These are phyloP conservation scores for Schizopygopsis malacanthus DNA, from an alignment of 2,797 vertebrate species.

Conservation along the genomic window DNA sequence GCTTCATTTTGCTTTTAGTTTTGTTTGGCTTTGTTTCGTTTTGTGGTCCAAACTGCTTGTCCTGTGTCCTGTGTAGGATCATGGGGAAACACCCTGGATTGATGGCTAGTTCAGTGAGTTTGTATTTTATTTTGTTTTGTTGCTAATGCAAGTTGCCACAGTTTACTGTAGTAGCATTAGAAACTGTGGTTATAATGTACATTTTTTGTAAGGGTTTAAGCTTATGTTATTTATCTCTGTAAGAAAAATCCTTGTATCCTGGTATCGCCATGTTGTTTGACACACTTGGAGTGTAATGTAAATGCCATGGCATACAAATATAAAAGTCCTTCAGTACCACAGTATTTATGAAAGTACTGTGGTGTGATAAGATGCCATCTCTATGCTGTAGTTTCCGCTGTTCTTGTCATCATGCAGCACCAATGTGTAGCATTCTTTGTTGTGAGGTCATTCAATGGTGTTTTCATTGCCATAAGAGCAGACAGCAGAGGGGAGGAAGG, in stretches of 20 bases:
- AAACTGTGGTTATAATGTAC: neutral
- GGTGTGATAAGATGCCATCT: neutral
- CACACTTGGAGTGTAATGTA: neutral
- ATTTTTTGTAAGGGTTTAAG: neutral
- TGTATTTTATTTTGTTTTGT: neutral
- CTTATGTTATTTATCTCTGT: neutral
- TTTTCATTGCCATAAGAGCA: slow-evolving; percentile 18
- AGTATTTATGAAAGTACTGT: neutral
- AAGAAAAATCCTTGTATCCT: neutral
- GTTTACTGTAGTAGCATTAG: neutral
- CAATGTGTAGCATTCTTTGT: neutral
- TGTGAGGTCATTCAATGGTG: neutral
- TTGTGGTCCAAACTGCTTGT: neutral
- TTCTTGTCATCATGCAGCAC: neutral
- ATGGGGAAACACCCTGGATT: neutral
- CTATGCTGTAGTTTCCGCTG: neutral
- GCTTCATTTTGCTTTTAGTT: too few species aligned
- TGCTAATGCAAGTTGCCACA: neutral
- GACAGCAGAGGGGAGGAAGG: slow-evolving; percentile 17
- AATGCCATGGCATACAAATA: neutral
- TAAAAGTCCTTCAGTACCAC: neutral
- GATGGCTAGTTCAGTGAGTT: neutral
- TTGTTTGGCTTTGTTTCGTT: too few species aligned
- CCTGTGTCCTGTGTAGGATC: neutral
- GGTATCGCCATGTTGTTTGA: neutral